These are phyloP conservation scores for Myotis yumanensis DNA, from an alignment of 2,113 vertebrate species.

Conservation along the genomic window DNA sequence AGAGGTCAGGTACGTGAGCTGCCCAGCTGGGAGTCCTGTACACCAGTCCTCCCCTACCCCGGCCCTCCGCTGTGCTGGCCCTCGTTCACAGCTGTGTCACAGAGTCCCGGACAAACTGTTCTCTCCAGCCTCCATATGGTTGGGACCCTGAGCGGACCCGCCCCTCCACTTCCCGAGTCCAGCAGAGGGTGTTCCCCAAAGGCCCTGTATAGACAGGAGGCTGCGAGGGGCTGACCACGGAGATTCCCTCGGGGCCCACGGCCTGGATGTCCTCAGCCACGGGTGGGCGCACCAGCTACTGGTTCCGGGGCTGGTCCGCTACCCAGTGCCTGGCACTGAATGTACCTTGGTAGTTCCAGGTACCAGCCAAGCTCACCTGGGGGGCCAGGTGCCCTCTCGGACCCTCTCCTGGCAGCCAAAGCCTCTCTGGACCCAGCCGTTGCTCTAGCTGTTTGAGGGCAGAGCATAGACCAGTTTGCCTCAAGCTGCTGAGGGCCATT, in stretches of 20 bases:
- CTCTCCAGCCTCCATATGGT: neutral
- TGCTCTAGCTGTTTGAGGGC: too few relatives aligned
- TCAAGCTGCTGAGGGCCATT: neutral
- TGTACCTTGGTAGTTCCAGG: neutral
- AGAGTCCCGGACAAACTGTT: neutral
- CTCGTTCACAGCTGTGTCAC: neutral
- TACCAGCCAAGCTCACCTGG: neutral
- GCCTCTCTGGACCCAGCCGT: neutral
- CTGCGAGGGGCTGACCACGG: neutral
- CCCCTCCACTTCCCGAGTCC: neutral
- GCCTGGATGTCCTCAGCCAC: neutral
- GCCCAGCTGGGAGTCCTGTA: neutral
- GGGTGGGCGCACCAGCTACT: neutral
- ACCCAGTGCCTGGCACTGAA: neutral
- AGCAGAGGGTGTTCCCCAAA: neutral
- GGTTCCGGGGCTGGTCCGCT: neutral
- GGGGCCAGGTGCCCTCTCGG: neutral
- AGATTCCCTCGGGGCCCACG: neutral
- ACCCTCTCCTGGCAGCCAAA: neutral
- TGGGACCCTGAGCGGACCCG: neutral
- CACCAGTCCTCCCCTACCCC: neutral
- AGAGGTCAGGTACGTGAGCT: neutral
- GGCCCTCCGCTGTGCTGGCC: accelerated
- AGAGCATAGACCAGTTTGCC: accelerated
- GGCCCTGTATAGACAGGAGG: neutral